Evolutionary conservation across 1,140 invertebrate species (phyloP), one percentile per base, ranked within the genome.

Genomic region (Scaptomyza graminum): DNA sequence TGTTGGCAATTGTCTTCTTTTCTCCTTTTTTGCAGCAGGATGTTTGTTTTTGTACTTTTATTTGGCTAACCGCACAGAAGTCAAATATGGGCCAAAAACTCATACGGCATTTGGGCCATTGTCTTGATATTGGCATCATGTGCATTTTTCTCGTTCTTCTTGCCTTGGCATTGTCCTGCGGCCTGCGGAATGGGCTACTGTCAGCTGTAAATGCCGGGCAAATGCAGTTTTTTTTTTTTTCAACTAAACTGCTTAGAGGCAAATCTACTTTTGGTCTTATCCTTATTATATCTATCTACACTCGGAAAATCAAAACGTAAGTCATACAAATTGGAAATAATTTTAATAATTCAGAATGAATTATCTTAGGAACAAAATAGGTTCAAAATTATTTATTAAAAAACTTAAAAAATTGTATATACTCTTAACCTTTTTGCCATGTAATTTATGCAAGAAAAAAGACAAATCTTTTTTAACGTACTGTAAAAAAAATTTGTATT

Each of bases 51-150:
- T 70, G 54, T 54, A 22, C 49, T 46, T 49, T 50, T 50, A 54
- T 70, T 59, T 43, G 54, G 50, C 44, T 52, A 72, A 75, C 73
- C 68, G 68, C 73, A 75, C 73, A 75, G 68, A 75, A 75, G 73
- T 75, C 67, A 71, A 75, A 71, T n/a, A 71, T 61, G 68, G 68
- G 68, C 68, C 60, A 56, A 46, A 66, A 71, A 34, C 31, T 28
- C 43, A 55, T 39, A 37, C 46, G 37, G 57, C 52, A 59, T 39
- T 12, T n/a, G 15, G 52, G 15, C 28, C 54, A 56, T 69, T 74
- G 57, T 63, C 11, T 12, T 16, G n/a, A n/a, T 8, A 4, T 34
- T 15, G 46, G 31, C 43, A 54, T 55, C 52, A 31, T 62, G 41
- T 44, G 25, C 13, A 8, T 7, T 43, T 7, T 43, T 15, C 12